Evolutionary conservation across 2,888 invertebrate species (phyloP), one percentile per base, ranked within the genome.

Genomic region (Oscheius onirici): DNA sequence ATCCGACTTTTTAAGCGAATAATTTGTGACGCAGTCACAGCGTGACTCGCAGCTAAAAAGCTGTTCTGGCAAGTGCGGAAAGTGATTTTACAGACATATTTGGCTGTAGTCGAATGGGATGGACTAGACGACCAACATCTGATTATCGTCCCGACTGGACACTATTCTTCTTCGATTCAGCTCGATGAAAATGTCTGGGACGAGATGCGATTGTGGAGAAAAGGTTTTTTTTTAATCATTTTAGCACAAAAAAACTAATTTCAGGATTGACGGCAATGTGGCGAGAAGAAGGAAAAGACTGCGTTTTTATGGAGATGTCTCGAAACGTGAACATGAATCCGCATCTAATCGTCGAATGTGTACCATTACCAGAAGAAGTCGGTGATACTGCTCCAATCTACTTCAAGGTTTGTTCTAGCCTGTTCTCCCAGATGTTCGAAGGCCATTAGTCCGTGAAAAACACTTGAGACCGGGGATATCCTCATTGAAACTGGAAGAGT

Each of bases 121-220:
- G 95, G 95, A 0, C 89, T 97, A 73, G 92, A 93, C 2, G 90
- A 91, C 69, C 93, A 94, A 0, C 97, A 97, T 87, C 97, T 91
- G 79, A 89, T 94, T 61, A 92, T 99, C 83, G 91, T 93, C 1
- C 94, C 96, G 49, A 75, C 74, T 3, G 97, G 97, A 88, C 90
- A 91, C 0, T 87, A 92, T 1, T 93, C 94, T 1, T 93, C 94
- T 88, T 91, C 92, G 44, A 94, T 95, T 0, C 91, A 92, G 77
- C 87, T 95, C 51, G 97, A 97, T 89, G 97, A 97, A 90, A 95
- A 97, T 89, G 92, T 94, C 57, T 97, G 94, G 94, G 91, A 91
- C 72, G 96, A 96, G 90, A 91, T 97, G 72, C 90, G 91, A 92
- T 90, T 90, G 84, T 93, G 93, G 86, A 91, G 94, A 61, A 93